Evolutionary conservation across 2,797 vertebrate species (phyloP).

Genomic region (Anabacerthia variegaticeps): DNA sequence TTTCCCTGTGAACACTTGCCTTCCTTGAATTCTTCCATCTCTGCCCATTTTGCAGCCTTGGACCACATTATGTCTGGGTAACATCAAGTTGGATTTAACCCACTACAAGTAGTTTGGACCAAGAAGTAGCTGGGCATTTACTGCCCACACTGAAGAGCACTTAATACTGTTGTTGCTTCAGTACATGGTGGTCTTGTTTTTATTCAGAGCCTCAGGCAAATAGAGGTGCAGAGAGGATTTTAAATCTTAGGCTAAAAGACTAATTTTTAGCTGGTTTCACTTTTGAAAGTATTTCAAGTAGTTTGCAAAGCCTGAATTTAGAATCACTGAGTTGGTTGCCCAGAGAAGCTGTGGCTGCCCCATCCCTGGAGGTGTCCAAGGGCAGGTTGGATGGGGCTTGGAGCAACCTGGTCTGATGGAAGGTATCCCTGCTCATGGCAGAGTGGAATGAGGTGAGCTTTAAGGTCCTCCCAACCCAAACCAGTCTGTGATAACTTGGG

Average conservation of each 20-base stretch:
- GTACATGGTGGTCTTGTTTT: neutral
- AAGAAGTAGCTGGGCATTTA: neutral
- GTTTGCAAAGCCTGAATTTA: neutral
- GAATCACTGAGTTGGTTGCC: neutral
- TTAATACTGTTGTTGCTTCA: neutral
- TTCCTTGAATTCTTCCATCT: neutral
- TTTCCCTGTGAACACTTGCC: neutral
- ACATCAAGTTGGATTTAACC: neutral
- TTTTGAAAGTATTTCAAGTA: neutral
- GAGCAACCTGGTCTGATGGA: rapidly evolving
- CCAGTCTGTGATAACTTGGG: neutral
- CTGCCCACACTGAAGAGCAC: neutral
- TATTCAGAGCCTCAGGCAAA: neutral
- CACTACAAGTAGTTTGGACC: neutral
- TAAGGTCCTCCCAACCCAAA: neutral
- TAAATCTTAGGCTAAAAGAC: neutral
- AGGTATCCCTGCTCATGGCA: neutral
- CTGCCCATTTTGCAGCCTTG: neutral
- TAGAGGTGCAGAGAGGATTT: neutral
- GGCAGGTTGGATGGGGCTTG: rapidly evolving
- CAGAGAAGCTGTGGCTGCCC: neutral
- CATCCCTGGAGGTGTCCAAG: neutral
- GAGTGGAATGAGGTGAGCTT: rapidly evolving
- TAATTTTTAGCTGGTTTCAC: neutral
- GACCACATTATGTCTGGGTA: rapidly evolving